A percentile compares a stretch with the other conserved stretches of the same genome.
Evolutionary conservation across 2,888 invertebrate species (phyloP).

Genomic region (Rhimphoctona megacephalus): DNA sequence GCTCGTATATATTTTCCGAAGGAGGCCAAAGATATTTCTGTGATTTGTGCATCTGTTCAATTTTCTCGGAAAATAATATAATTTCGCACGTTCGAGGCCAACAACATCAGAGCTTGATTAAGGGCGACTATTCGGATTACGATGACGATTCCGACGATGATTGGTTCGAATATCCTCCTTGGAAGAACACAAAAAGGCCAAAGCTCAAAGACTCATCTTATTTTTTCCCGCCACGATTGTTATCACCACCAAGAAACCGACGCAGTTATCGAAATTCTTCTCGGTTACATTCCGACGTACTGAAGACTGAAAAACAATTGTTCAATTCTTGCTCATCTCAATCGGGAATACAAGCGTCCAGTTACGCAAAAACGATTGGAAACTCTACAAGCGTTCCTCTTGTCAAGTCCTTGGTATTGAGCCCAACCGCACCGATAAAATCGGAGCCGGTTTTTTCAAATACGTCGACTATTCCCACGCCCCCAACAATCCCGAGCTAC

Average conservation of each 20-base stretch:
- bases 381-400: too few species aligned
- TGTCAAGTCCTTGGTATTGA: background rate
- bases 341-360: too few species aligned
- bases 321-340: too few species aligned
- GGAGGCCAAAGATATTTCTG: background rate
- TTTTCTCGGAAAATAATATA: background rate
- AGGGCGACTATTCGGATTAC: background rate
- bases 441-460: background rate
- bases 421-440: background rate
- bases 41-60: constrained; percentile 2
- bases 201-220: background rate
- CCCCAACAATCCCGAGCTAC: background rate
- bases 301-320: too few species aligned
- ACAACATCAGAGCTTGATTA: background rate
- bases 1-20: background rate
- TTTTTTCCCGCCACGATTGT: background rate
- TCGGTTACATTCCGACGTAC: background rate
- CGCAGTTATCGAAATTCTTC: background rate
- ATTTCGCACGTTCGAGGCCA: background rate
- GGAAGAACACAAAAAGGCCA: background rate
- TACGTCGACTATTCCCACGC: background rate
- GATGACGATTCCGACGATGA: background rate
- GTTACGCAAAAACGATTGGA: too few species aligned
- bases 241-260: too few species aligned
- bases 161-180: background rate